Evolutionary conservation across 2,888 invertebrate genomes (phyloP).

Genomic region (Brachyopa scutellaris): DNA sequence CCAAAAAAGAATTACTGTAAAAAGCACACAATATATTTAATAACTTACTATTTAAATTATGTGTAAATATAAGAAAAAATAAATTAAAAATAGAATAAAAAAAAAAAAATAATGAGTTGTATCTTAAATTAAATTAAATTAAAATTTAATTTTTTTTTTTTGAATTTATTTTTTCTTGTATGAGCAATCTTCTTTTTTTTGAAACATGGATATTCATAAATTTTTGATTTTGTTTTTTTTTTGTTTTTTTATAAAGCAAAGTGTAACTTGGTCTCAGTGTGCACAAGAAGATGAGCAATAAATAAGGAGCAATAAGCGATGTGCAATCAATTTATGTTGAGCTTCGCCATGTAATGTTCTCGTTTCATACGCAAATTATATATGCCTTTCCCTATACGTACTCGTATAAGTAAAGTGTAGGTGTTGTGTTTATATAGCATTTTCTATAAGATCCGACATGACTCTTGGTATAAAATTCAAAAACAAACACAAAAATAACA

Average conservation of each 20-base stretch:
- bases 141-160: not conserved
- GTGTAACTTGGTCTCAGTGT: slow-evolving; percentile 32
- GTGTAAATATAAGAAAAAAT: slow-evolving; percentile 36
- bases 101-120: slow-evolving; percentile 35
- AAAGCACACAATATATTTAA: slow-evolving; percentile 40
- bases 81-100: slow-evolving; percentile 7
- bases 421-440: not conserved
- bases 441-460: too few species aligned
- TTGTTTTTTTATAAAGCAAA: not conserved
- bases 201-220: too few species aligned
- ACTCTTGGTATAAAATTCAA: not conserved
- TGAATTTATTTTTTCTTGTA: not conserved
- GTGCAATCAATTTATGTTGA: slow-evolving; percentile 21
- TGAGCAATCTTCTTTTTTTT: too few species aligned
- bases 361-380: not conserved
- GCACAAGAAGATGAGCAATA: slow-evolving; percentile 44
- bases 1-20: slow-evolving; percentile 31
- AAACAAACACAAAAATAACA: not conserved
- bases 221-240: not conserved
- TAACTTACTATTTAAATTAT: slow-evolving; percentile 37
- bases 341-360: not conserved
- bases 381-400: not conserved
- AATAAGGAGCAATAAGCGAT: slow-evolving; percentile 33
- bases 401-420: not conserved
- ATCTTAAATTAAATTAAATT: slow-evolving; percentile 22